Base-by-base conservation (phyloP, 2,888 invertebrate species). In the Myopa tessellatipennis region DNA sequence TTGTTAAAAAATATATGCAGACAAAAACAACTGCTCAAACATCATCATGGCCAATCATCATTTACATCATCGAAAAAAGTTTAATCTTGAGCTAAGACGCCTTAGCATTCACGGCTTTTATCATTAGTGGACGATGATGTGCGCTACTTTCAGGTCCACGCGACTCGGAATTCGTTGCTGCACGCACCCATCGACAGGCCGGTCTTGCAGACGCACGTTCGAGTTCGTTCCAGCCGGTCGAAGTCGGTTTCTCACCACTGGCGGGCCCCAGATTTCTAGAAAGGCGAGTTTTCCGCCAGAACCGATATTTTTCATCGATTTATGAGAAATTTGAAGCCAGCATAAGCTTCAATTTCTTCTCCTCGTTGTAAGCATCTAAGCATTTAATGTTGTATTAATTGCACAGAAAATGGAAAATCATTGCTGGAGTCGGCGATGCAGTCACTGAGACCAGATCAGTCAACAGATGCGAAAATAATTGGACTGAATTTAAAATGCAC, bases 351-450 rank as follows among this genome's bases (percentile, higher is more conserved):
- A n/a, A n/a, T 16, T 72, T 60, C 12, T 73, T 12, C 36, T 60
- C 14, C 26, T 52, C 69, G 18, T 52, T 50, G 2, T 18, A n/a
- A n/a, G n/a, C n/a, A 16, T 52, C 4, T 70, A 36, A 36, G 14
- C 26, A 55, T 6, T 14, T 52, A 16, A 55, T 52, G 16, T 5
- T 55, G 14, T n/a, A 4, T 36, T 60, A 26, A 63, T 52, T 74
- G 52, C 50, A n/a, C 26, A 14, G 73, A 61, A 73, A 73, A 73
- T 61, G 26, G 60, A 18, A 72, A 73, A 63, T 73, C 63, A 73
- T 73, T 34, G 50, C 50, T 18, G 34, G 26, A 26, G 26, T 26
- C n/a, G 8, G 12, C 60, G 60, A 12, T 58, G 16, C 58, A 58
- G 58, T 12, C 58, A 58, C 18, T n/a, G 58, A 6, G 16, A 65